Base-by-base conservation (phyloP, 1,140 invertebrate genomes). In the Andrena cerasifolii region DNA sequence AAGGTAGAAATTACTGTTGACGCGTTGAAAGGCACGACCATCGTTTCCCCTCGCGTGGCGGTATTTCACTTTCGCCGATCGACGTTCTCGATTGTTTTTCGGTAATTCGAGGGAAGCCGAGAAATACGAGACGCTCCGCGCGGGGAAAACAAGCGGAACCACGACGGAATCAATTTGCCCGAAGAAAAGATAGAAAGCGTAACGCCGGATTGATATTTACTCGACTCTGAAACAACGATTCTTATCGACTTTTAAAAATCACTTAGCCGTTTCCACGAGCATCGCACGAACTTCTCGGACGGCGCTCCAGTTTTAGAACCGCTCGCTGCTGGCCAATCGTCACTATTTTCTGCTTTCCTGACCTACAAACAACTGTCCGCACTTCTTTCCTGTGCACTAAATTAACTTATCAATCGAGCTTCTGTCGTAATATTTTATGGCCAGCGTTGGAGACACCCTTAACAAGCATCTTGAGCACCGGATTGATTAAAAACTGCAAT, bases 71-170 rank as follows among this genome's bases (percentile, higher is more conserved):
- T 26, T 40, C 49, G 28, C 18, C 7, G 18, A 26, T 43, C 40
- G 59, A 26, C n/a, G 45, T 33, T 31, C 43, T 28, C 14, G 74
- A 82, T 63, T 83, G 49, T 78, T 82, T 83, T 68, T 53, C 16
- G 67, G 26, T 43, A 71, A 78, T 51, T 21, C 62, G 26, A 62
- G 5, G 43, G 24, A 56, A 16, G 26, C 14, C 10, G 31, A 26
- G n/a, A 49, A 68, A 68, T 58, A 59, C 63, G 28, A 70, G 65
- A 28, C 12, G 40, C 24, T 31, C 5, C 53, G n/a, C 47, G 6
- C 14, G 28, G 14, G 63, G 49, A 68, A 67, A 58, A 40, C 21
- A 36, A 47, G 26, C 40, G 10, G 28, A 26, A 54, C 28, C 43
- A 31, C 40, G 21, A 14, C 16, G 8, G 24, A 58, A 70, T 70